These are phyloP conservation scores for Latrodectus hesperus DNA, from an alignment of 2,888 invertebrate genomes.

Conservation along the genomic window DNA sequence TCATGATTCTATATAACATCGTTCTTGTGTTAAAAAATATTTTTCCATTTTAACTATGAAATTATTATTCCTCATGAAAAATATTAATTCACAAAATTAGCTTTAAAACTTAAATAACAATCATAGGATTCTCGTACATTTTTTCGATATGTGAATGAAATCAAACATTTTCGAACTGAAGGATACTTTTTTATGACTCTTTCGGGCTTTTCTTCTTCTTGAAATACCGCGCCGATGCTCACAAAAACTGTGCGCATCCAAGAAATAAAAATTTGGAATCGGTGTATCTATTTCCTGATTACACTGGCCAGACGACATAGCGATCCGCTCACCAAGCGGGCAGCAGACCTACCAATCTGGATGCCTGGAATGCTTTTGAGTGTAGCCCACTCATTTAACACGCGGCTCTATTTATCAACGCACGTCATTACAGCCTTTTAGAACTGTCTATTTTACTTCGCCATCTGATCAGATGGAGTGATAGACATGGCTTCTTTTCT, in stretches of 20 bases:
- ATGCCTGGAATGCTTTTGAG: conserved; percentile 28
- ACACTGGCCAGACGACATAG: conserved; percentile 33
- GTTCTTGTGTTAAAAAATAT: too few species aligned
- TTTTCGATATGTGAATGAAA: too few species aligned
- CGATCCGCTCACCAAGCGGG: conserved; percentile 13
- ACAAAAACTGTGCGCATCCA: too few species aligned
- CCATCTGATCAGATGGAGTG: conserved; percentile 21
- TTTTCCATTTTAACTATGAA: too few species aligned
- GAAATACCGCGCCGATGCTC: background rate
- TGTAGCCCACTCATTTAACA: conserved; percentile 23
- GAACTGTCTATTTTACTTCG: conserved; percentile 37
- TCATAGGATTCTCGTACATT: too few species aligned
- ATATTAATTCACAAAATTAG: too few species aligned
- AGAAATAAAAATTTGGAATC: too few species aligned
- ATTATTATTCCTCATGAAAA: too few species aligned
- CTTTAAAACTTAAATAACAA: too few species aligned
- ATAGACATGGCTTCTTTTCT: conserved; percentile 17
- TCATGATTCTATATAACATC: too few species aligned
- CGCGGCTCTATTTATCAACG: conserved; percentile 38
- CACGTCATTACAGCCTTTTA: conserved; percentile 36
- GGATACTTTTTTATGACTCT: background rate
- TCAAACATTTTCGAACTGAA: too few species aligned
- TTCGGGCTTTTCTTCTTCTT: background rate
- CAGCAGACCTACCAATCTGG: conserved; percentile 29
- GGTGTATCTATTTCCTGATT: background rate